Percentiles rank a stretch among this genome's conserved stretches.
phyloP scores from a whole-genome alignment of 2,113 vertebrate species.

The Neoarius graeffei region DNA sequence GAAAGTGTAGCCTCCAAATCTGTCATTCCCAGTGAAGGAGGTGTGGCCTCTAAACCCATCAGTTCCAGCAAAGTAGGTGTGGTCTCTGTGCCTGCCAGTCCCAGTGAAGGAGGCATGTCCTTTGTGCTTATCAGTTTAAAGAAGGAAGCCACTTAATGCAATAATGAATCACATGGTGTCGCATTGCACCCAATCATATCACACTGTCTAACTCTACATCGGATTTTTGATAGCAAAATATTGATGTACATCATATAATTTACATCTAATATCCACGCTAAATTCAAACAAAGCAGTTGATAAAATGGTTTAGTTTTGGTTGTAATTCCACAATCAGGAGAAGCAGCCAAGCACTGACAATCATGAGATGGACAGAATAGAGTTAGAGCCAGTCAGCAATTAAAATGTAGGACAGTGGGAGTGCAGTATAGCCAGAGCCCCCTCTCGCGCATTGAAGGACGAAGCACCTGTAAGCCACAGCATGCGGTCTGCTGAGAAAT shows the following conservation, averaged over 20 bases:
- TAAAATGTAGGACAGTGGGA: constrained; percentile 20
- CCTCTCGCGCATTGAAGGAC: constrained; percentile 25
- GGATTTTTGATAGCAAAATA: not conserved
- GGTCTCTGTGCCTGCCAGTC: not conserved
- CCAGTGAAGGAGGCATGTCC: not conserved
- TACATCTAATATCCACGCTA: not conserved
- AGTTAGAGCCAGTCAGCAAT: not conserved
- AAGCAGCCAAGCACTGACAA: not conserved
- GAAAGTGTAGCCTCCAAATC: too few species aligned
- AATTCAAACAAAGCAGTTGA: not conserved
- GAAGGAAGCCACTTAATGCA: not conserved
- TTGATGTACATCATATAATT: not conserved
- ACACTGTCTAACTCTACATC: not conserved
- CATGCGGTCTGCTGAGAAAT: constrained; percentile 5
- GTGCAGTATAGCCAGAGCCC: not conserved
- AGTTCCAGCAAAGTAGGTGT: not conserved
- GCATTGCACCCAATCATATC: not conserved
- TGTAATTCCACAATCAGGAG: not conserved
- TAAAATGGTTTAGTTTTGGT: not conserved
- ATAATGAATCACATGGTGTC: not conserved
- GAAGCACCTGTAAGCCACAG: constrained; percentile 19
- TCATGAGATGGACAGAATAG: not conserved
- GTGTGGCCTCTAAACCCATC: not conserved
- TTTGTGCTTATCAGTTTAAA: not conserved
- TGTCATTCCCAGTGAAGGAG: not conserved